A percentile compares a stretch with the other conserved stretches of the same genome.
Conservation (phyloP, 2,797 vertebrate genomes). For the Sciaenops ocellatus region DNA sequence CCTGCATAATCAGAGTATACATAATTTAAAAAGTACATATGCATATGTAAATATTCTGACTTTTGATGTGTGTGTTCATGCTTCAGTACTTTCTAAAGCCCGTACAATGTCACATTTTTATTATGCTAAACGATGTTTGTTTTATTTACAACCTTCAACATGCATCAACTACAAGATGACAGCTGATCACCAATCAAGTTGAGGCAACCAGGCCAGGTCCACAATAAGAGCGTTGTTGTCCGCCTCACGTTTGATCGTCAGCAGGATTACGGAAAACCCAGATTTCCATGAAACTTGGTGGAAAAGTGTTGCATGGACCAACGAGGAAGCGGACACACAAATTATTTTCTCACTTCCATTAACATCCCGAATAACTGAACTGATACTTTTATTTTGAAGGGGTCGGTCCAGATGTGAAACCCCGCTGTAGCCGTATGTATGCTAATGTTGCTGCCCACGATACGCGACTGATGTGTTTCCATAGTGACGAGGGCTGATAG, state of each 20-base stretch:
- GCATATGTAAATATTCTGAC: conserved; percentile 10
- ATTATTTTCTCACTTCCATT: too few relatives aligned
- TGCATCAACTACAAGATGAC: not conserved
- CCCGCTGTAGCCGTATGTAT: conserved; percentile 15
- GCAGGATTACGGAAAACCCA: too few relatives aligned
- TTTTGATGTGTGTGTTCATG: not conserved
- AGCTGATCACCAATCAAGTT: too few relatives aligned
- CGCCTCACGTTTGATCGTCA: too few relatives aligned
- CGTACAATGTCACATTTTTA: not conserved
- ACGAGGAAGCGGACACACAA: too few relatives aligned
- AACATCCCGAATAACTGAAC: too few relatives aligned
- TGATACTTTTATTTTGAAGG: conserved; percentile 7
- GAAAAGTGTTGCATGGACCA: too few relatives aligned
- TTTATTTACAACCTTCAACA: not conserved
- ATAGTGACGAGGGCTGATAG: conserved; percentile 67
- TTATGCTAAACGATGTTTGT: not conserved
- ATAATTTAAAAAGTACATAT: not conserved
- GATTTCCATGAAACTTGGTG: too few relatives aligned
- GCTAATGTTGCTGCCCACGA: conserved; percentile 40
- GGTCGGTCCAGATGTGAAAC: not conserved
- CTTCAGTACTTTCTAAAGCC: not conserved
- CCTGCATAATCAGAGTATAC: too few relatives aligned
- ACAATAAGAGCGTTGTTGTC: too few relatives aligned
- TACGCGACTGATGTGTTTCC: conserved; percentile 61
- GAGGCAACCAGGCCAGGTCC: too few relatives aligned